A percentile compares a stretch with the other conserved stretches of the same genome.
These are phyloP conservation scores for Tipula lateralis DNA, from an alignment of 2,888 invertebrate genomes.

Conservation along the genomic window DNA sequence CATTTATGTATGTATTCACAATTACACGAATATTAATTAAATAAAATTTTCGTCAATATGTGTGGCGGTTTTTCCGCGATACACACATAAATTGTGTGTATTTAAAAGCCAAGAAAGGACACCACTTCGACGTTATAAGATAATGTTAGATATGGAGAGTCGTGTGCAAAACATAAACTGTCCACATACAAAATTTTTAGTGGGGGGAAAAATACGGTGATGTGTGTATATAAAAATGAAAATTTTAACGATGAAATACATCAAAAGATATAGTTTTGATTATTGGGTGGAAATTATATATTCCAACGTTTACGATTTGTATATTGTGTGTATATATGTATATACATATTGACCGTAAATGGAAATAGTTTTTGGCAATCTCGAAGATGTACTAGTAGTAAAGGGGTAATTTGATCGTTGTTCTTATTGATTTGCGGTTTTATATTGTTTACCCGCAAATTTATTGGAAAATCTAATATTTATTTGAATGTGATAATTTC, in stretches of 20 bases:
- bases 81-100: background rate
- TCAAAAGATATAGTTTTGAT: background rate
- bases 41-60: background rate
- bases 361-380: background rate
- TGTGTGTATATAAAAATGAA: background rate
- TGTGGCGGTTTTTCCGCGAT: background rate
- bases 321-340: too few relatives aligned
- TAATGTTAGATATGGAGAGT: background rate
- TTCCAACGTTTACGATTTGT: background rate
- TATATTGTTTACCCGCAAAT: too few relatives aligned
- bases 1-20: background rate
- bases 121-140: background rate
- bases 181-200: background rate
- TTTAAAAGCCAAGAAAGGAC: background rate
- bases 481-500: background rate
- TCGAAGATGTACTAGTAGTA: background rate
- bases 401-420: too few relatives aligned
- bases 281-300: background rate
- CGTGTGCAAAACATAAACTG: background rate
- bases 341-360: background rate
- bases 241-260: background rate
- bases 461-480: background rate
- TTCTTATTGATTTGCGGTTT: too few relatives aligned
- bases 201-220: background rate
- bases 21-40: background rate